Evolutionary conservation across 2,113 vertebrate species (phyloP).

Genomic region (Mesembrinibis cayennensis): DNA sequence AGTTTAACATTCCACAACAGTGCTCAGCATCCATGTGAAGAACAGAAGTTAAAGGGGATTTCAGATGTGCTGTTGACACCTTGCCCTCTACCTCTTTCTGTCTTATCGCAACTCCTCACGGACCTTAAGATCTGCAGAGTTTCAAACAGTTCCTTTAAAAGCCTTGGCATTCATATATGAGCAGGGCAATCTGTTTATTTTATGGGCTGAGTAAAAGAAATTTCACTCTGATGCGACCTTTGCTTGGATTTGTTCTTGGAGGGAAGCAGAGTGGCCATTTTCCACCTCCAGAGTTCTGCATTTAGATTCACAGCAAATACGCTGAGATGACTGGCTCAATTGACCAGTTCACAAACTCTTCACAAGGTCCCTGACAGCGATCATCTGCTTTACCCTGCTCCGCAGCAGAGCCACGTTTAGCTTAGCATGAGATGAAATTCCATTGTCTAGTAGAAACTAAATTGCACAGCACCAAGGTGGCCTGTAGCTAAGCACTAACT

Average conservation of each 20-base stretch:
- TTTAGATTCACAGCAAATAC: background rate
- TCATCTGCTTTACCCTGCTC: background rate
- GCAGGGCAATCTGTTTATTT: background rate
- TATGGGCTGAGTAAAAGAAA: background rate
- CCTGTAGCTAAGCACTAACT: background rate
- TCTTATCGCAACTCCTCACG: background rate
- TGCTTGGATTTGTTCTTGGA: background rate
- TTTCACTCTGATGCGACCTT: background rate
- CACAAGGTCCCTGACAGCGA: background rate
- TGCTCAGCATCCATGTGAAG: too few relatives aligned
- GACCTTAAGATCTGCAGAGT: background rate
- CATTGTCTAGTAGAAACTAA: background rate
- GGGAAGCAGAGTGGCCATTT: background rate
- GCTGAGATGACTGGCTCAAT: background rate
- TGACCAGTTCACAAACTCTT: background rate
- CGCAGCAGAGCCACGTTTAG: background rate
- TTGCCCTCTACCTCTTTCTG: background rate
- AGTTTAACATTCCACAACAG: background rate
- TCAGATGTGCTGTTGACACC: background rate
- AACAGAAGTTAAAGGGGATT: background rate
- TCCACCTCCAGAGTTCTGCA: background rate
- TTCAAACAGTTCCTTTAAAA: background rate
- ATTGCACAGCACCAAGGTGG: background rate
- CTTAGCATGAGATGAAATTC: background rate
- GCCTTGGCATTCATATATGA: background rate